These are phyloP conservation scores for Lota lota DNA, from an alignment of 2,113 vertebrate genomes.

Conservation along the genomic window DNA sequence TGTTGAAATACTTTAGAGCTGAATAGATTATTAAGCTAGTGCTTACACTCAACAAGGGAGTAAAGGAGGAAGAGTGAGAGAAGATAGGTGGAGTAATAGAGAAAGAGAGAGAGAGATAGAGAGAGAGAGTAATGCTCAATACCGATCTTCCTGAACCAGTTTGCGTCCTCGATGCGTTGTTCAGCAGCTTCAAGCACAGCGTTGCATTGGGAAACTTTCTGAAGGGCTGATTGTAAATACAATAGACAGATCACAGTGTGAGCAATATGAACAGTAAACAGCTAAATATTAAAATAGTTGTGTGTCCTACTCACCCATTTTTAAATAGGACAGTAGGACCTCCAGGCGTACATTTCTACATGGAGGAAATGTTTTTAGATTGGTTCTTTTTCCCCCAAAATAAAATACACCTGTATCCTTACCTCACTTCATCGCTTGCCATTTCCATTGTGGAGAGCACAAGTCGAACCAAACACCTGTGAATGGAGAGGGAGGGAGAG, in stretches of 20 bases:
- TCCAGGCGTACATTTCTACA: constrained; percentile 70
- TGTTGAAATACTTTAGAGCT: constrained; percentile 13
- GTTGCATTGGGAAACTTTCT: constrained; percentile 57
- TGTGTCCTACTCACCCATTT: constrained; percentile 71
- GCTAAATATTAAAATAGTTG: background rate
- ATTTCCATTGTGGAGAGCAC: constrained; percentile 65
- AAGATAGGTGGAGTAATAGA: background rate
- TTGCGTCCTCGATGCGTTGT: constrained; percentile 72
- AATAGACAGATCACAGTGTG: constrained; percentile 17
- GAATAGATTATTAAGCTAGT: too few relatives aligned
- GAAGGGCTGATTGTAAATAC: constrained; percentile 67
- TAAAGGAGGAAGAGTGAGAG: background rate
- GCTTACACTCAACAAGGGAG: too few relatives aligned
- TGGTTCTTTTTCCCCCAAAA: background rate
- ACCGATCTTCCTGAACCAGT: constrained; percentile 94
- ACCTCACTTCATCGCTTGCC: constrained; percentile 72
- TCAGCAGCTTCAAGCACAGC: constrained; percentile 50
- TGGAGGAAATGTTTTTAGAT: background rate
- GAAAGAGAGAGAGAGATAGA: constrained; percentile 5
- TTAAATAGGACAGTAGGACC: constrained; percentile 75
- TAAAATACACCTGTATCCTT: constrained; percentile 19
- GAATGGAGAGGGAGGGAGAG: constrained; percentile 41
- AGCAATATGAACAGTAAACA: constrained; percentile 16
- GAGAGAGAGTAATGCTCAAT: constrained; percentile 33
- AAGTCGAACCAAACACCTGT: constrained; percentile 85